phyloP scores from a whole-genome alignment of 2,888 invertebrate genomes.

The Myathropa florea region DNA sequence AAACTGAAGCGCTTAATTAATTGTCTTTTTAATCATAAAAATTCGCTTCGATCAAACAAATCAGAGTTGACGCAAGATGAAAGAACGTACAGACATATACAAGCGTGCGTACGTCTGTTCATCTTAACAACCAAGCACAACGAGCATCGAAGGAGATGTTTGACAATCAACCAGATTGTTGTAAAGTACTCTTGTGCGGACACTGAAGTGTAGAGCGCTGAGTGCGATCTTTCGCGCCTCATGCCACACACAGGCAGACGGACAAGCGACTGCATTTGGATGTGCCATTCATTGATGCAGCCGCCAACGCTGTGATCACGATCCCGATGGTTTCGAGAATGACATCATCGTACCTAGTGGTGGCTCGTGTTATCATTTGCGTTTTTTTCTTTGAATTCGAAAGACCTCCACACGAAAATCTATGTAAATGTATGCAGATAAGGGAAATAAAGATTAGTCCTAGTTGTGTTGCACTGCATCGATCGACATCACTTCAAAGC shows the following conservation, averaged over 20 bases:
- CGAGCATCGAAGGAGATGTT: conserved; percentile 13
- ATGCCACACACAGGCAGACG: conserved; percentile 41
- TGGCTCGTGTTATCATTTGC: conserved; percentile 50
- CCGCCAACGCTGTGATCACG: conserved; percentile 42
- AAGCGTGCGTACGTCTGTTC: neutral
- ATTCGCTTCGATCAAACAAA: conserved; percentile 51
- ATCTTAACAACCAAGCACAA: neutral
- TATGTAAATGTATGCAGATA: neutral
- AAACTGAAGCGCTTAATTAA: conserved; percentile 56
- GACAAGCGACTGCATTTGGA: conserved; percentile 20
- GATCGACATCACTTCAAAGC: neutral
- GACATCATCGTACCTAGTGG: conserved; percentile 61
- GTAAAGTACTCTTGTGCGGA: neutral
- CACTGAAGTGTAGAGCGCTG: neutral
- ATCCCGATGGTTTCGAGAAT: conserved; percentile 5
- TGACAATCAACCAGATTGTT: conserved; percentile 42
- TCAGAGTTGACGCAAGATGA: conserved; percentile 38
- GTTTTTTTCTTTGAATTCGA: conserved; percentile 5
- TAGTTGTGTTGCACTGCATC: neutral
- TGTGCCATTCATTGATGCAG: conserved; percentile 54
- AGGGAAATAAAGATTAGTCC: neutral
- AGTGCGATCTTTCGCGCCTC: conserved; percentile 41
- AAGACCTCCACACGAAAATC: neutral
- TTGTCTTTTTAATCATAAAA: conserved; percentile 60
- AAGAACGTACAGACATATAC: neutral